Evolutionary conservation across 2,113 vertebrate genomes (phyloP).

Genomic region (Sorex araneus): DNA sequence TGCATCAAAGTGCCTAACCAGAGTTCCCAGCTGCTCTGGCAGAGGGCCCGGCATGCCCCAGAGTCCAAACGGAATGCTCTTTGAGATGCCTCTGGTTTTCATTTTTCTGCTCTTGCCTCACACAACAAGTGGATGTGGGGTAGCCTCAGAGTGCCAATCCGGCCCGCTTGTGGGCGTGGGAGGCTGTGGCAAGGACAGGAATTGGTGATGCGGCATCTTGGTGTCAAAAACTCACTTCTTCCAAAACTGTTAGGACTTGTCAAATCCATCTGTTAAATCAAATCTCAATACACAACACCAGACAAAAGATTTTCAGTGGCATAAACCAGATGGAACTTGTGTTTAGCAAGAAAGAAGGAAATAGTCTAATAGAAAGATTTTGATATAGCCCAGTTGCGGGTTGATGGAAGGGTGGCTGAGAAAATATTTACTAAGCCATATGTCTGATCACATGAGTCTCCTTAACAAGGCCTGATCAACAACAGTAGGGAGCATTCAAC

Average conservation of each 20-base stretch:
- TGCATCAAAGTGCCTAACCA: conserved; percentile 72
- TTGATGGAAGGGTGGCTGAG: background rate
- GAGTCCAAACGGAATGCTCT: conserved; percentile 59
- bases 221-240: conserved; percentile 5
- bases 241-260: conserved; percentile 26
- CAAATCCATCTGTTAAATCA: background rate
- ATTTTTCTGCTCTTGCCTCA: conserved; percentile 71
- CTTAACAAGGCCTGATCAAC: background rate
- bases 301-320: conserved; percentile 1
- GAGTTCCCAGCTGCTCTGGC: conserved; percentile 77
- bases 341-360: conserved; percentile 46
- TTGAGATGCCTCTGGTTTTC: conserved; percentile 78
- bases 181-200: background rate
- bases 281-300: conserved; percentile 20
- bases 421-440: background rate
- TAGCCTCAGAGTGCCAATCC: background rate
- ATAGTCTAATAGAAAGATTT: background rate
- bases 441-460: background rate
- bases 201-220: background rate
- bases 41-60: conserved; percentile 62
- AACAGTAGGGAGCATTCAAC: background rate
- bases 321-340: background rate
- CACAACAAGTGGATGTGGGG: conserved; percentile 59
- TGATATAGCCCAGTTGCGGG: background rate
- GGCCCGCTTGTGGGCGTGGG: background rate